These are phyloP conservation scores for Maniola jurtina DNA, from an alignment of 1,140 invertebrate genomes.

Conservation along the genomic window DNA sequence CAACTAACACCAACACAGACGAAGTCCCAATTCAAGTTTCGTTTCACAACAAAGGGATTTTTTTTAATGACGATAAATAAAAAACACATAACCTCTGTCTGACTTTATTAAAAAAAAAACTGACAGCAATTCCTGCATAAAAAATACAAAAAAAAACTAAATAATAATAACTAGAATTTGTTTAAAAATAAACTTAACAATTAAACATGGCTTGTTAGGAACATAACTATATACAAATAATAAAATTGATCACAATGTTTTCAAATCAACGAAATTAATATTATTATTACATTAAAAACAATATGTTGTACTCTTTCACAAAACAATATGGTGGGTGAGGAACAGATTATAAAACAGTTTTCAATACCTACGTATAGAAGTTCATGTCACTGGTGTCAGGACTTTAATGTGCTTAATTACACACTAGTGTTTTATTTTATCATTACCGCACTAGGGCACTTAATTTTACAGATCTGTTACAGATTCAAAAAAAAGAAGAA, in stretches of 20 bases:
- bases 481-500: no score
- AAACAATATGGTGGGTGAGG: slow-evolving; percentile 24
- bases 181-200: slow-evolving; percentile 54
- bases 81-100: slow-evolving; percentile 19
- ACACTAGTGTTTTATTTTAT: no score
- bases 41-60: not conserved
- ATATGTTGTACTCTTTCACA: slow-evolving; percentile 39
- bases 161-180: slow-evolving; percentile 28
- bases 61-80: slow-evolving; percentile 1
- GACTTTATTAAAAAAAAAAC: slow-evolving; percentile 37
- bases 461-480: no score
- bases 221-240: slow-evolving; percentile 55
- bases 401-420: no score
- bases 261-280: slow-evolving; percentile 39
- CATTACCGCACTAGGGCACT: no score
- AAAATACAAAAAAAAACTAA: slow-evolving; percentile 28
- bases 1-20: no score
- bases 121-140: slow-evolving; percentile 31
- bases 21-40: no score
- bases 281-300: slow-evolving; percentile 41
- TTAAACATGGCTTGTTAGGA: slow-evolving; percentile 54
- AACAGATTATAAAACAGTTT: slow-evolving; percentile 25
- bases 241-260: slow-evolving; percentile 44
- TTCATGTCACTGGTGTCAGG: no score
- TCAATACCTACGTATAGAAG: not conserved